These are phyloP conservation scores for Perizoma flavofasciatum DNA, from an alignment of 2,888 invertebrate genomes.

Conservation along the genomic window DNA sequence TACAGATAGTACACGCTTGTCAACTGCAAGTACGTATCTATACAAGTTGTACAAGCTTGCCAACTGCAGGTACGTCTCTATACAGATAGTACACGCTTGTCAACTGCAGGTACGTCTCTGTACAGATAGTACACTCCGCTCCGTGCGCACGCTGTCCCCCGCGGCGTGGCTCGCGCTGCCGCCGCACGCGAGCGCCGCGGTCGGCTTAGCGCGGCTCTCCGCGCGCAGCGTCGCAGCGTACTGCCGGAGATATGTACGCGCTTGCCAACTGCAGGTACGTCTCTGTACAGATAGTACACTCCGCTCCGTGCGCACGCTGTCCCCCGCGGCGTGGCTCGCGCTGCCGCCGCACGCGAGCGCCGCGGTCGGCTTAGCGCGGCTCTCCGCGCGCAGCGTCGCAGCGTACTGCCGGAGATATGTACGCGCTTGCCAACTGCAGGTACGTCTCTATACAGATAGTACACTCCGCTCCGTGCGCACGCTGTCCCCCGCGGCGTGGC, in stretches of 20 bases:
- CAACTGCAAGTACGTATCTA: conserved; percentile 77
- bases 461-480: conserved; percentile 90
- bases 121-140: conserved; percentile 73
- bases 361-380: conserved; percentile 70
- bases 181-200: conserved; percentile 49
- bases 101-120: conserved; percentile 79
- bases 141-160: conserved; percentile 91
- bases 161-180: conserved; percentile 93
- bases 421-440: conserved; percentile 84
- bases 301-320: conserved; percentile 90
- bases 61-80: conserved; percentile 79
- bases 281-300: too few relatives aligned
- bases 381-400: conserved; percentile 88
- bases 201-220: conserved; percentile 81
- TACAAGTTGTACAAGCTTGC: conserved; percentile 83
- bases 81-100: conserved; percentile 87
- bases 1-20: conserved; percentile 87
- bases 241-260: conserved; percentile 89
- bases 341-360: conserved; percentile 76
- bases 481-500: conserved; percentile 92
- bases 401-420: conserved; percentile 91
- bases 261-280: conserved; percentile 84
- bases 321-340: conserved; percentile 93
- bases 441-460: conserved; percentile 42
- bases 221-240: conserved; percentile 90